Evolutionary conservation across 2,113 vertebrate species (phyloP).

Genomic region (Chroicocephalus ridibundus): DNA sequence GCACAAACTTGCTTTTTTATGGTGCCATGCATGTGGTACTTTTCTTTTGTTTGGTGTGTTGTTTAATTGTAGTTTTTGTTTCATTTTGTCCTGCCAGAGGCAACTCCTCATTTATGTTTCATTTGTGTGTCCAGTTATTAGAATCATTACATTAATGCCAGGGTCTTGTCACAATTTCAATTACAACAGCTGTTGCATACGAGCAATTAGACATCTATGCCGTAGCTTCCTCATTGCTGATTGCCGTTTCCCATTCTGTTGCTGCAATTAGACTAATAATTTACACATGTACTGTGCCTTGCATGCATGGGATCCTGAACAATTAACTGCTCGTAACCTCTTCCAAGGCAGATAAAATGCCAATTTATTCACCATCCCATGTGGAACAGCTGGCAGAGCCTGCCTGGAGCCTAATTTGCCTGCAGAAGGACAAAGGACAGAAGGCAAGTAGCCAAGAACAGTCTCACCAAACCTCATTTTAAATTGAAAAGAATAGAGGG

Average conservation of each 20-base stretch:
- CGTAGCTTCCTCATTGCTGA: not conserved
- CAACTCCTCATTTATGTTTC: not conserved
- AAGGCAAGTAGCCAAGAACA: not conserved
- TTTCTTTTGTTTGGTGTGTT: not conserved
- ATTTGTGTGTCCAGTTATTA: slow-evolving; percentile 22
- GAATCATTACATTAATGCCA: slow-evolving; percentile 7
- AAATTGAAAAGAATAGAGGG: not conserved
- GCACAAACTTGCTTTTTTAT: not conserved
- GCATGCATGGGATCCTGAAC: not conserved
- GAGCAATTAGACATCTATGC: slow-evolving; percentile 15
- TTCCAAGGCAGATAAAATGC: not conserved
- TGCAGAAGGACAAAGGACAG: not conserved
- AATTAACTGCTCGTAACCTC: not conserved
- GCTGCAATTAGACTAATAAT: slow-evolving; percentile 22
- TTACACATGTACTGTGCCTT: not conserved
- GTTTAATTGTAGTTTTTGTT: slow-evolving; percentile 6
- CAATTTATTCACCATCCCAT: not conserved
- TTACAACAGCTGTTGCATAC: slow-evolving; percentile 30
- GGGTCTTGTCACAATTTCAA: slow-evolving; percentile 29
- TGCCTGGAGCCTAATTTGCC: not conserved
- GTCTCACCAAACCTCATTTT: not conserved
- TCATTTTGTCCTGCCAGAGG: not conserved
- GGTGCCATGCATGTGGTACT: accelerated
- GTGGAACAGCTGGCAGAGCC: not conserved
- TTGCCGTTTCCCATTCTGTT: not conserved